Base-by-base conservation (phyloP, 2,797 vertebrate genomes). In the Prunella strophiata region DNA sequence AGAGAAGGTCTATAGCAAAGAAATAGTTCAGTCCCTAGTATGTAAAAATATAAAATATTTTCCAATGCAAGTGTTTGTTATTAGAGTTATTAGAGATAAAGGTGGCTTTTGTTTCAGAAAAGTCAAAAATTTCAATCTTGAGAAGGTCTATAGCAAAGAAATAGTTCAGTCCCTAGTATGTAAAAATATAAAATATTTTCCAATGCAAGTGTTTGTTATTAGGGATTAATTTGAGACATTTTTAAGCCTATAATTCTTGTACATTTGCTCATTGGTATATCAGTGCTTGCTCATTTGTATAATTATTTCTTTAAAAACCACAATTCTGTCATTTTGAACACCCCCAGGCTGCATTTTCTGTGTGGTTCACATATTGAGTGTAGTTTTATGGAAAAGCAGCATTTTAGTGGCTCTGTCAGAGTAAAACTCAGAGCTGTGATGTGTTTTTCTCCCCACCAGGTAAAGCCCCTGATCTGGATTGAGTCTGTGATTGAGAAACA, bases 401-500 rank as follows among this genome's bases (percentile, higher is more conserved):
- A 4, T n/a, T 62, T 65, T 23, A 32, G 8, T 40, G 54, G 16
- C 30, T 0, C 0, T 71, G 58, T 68, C 57, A 22, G 22, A 76
- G 58, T 34, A 32, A 66, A 90, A 68, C 16, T 50, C 72, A 21
- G 57, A 92, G 61, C 70, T 83, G 18, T 88, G 23, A 15, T 57
- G 18, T 86, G 30, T 42, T 50, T 73, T 20, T 67, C n/a, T 61
- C 45, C 76, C 68, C 80, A 2, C 23, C 90, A 99, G 99, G 99
- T 99, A 62, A 99, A 99, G 96, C 99, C 99, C 3, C 93, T 99
- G 95, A 99, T 99, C 97, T 99, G 99, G 99, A 99, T 99, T 12
- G 99, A 99, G 94, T 99, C 99, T 5, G 99, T 99, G 77, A 99
- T 99, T n/a, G 99, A 99, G 96, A 99, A 99, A 93, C 99, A 99